Evolutionary conservation across 2,797 vertebrate species (phyloP), one percentile per base, ranked within the genome.

Genomic region (Sebastes umbrosus): DNA sequence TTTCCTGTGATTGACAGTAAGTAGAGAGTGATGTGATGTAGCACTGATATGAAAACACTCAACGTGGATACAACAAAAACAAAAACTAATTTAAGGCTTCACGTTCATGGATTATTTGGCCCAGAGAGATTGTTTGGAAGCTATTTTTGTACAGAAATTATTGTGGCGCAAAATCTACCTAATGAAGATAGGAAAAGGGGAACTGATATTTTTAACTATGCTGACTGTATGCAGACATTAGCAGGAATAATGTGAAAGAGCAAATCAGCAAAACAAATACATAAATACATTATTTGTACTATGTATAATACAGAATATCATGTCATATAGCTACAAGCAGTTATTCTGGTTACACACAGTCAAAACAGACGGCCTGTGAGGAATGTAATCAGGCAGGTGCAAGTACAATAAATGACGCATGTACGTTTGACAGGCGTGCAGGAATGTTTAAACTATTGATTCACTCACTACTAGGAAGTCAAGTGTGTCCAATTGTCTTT

Each of bases 341-440:
- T 13, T 36, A 10, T 20, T 63, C 54, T 68, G 70, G 43, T 79
- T 81, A 18, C 50, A 69, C 69, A 71, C 9, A 59, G 67, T 52
- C 63, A 14, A 82, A 80, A 69, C 66, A 20, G 22, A 31, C 13
- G 13, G 62, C 29, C 52, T 77, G 79, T 43, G 43, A 83, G 78
- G 88, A 89, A 92, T 92, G 87, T 34, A 55, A 86, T 82, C 78
- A 29, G 29, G 46, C 90, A 85, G 87, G 85, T 87, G 66, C 46
- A 80, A 83, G 85, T 79, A 75, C 36, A 75, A 84, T 81, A 60
- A 69, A 77, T 58, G 66, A 63, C 75, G 80, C 59, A 63, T 55
- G 74, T 79, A 69, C 73, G 58, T 79, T 9, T 65, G 62, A 86
- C 32, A 62, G 64, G 39, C 22, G 18, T 10, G 25, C 59, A 77